Evolutionary conservation across 1,140 invertebrate genomes (phyloP), one percentile per base, ranked within the genome.

Genomic region (Coptotermes formosanus): DNA sequence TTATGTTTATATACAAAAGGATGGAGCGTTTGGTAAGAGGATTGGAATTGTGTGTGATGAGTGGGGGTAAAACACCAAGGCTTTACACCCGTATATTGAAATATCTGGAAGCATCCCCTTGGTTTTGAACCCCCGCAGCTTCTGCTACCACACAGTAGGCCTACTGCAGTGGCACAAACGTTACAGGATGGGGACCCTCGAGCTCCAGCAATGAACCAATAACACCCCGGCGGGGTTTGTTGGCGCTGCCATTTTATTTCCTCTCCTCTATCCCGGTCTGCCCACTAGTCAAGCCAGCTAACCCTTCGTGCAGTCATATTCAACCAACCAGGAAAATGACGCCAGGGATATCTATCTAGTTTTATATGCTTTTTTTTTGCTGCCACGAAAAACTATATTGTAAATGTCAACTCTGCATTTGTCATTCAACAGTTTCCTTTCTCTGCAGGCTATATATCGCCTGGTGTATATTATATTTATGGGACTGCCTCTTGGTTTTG

Each of bases 61-160:
- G 64, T 8, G 21, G n/a, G n/a, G 25, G 64, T 75, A 14, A n/a
- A 75, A 75, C 64, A 75, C 14, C n/a, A 23, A 23, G 12, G 64
- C n/a, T 75, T 75, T 75, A 75, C 38, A 38, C 38, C 38, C 38
- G 38, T 75, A 75, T 75, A 75, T 75, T 75, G 64, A 75, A 75
- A 75, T 75, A 75, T 75, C n/a, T 30, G 9, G 64, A 75, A 75
- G 64, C 64, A 75, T 75, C 64, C 64, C 7, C n/a, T 75, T 75
- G 64, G n/a, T 75, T 75, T 23, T 75, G 64, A 25, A 75, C 25
- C 64, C n/a, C 64, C n/a, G n/a, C n/a, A 25, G 25, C 9, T 75
- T 30, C 25, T 30, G 7, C n/a, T 9, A 12, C 8, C 2, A 75
- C 64, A 30, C 14, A 38, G 38, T 38, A 38, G 38, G 38, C 4